Evolutionary conservation across 1,140 invertebrate genomes (phyloP), one percentile per base, ranked within the genome.

Genomic region (Aplysia californica): DNA sequence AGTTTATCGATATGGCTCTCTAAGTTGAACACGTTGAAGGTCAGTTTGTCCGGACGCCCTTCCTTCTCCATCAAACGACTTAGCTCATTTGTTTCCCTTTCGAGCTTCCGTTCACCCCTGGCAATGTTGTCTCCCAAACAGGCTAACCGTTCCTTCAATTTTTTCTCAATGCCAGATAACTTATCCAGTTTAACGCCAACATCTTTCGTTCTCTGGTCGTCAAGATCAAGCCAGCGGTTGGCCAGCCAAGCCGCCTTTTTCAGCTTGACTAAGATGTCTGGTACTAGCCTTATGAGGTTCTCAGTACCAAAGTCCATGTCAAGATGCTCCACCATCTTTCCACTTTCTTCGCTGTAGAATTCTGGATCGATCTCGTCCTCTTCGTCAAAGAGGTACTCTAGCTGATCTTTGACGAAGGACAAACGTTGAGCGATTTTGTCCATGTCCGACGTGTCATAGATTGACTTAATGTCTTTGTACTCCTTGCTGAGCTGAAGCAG

Each of bases 231-330:
- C 86, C 86, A 87, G 10, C 79, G 66, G 23, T 79, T 76, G 2
- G 82, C 79, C 20, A 87, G 68, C 82, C 82, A 82, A 0, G 82
- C 83, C 0, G 81, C 79, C 39, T 86, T 86, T 26, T 84, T 79
- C 35, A 84, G 83, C 56, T 86, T 87, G 29, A 84, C 74, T 35
- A 86, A 66, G 55, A 86, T 82, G 72, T 87, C 86, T 26, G 84
- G 81, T n/a, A 86, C 76, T 1, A 85, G 44, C 1, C 85, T 64
- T 39, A 86, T 69, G 1, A 86, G 38, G 29, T 76, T 81, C 41
- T 82, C 80, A 23, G 79, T 83, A n/a, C 79, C 76, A 26, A 79
- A 79, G 50, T 85, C 80, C 33, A 84, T 78, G 72, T 84, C 81
- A 61, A 86, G 56, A 50, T 85, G 78, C 58, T 79, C 75, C 0